phyloP scores from a whole-genome alignment of 2,113 vertebrate species.

The Enhydra lutris region DNA sequence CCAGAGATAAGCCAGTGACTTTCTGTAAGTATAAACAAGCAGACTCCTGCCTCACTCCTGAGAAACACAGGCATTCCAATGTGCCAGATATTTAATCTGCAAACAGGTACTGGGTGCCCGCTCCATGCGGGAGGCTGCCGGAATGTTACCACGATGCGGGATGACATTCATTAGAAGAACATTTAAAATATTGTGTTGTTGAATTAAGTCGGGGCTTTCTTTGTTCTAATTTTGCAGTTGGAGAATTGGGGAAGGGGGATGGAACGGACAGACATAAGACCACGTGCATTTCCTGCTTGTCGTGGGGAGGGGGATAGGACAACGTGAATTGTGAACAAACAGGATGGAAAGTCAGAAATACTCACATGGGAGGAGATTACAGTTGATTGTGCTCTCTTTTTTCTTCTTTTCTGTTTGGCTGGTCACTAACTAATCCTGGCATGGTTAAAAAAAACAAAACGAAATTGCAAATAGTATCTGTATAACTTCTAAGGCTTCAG shows the following conservation, averaged over 20 bases:
- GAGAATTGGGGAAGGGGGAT: not conserved
- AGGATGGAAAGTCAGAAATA: not conserved
- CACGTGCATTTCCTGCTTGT: not conserved
- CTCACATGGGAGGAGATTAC: not conserved
- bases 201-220: not conserved
- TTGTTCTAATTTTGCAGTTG: not conserved
- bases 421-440: not conserved
- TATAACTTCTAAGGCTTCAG: not conserved
- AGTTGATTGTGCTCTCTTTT: not conserved
- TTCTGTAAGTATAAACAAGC: not conserved
- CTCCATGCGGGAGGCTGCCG: not conserved
- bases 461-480: not conserved
- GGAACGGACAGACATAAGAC: not conserved
- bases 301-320: not conserved
- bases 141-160: accelerated
- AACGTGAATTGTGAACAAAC: not conserved
- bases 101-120: accelerated
- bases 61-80: not conserved
- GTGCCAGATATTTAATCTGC: not conserved
- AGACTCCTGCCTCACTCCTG: not conserved
- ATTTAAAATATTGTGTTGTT: not conserved
- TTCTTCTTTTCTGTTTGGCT: not conserved
- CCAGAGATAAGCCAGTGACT: slow-evolving; percentile 35
- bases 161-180: not conserved
- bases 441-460: not conserved